Evolutionary conservation across 2,888 invertebrate genomes (phyloP), one percentile per base, ranked within the genome.

Genomic region (Drosophila hamatofila): DNA sequence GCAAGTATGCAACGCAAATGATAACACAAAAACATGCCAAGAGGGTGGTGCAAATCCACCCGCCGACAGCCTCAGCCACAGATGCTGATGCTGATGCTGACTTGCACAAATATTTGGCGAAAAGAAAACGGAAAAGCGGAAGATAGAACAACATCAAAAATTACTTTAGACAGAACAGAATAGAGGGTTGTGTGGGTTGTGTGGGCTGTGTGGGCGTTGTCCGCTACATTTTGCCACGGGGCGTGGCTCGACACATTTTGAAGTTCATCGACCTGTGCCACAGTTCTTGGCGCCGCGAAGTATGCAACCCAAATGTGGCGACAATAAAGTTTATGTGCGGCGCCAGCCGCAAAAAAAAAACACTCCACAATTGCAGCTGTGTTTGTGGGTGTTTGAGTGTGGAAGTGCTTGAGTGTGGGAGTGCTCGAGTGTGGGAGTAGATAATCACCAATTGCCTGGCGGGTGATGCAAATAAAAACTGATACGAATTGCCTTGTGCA

Each of bases 241-340:
- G 64, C 63, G 79, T 75, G 55, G 60, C 58, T 42, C 69, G 69
- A 77, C 64, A 69, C 75, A 83, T 79, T 86, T 86, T 81, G 89
- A 90, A 90, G 86, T 90, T 90, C 86, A 81, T 74, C 90, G 89
- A 86, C 79, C 54, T 72, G 42, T 55, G 80, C 63, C 87, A 68
- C 64, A 64, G 55, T 33, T 62, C 55, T 69, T 71, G 90, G 90
- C 90, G 90, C 87, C 90, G 60, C 71, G 48, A 83, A 88, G 85
- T 83, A 90, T 89, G 90, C 89, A 90, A 82, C 88, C 68, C 70
- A 78, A 86, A 81, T 81, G 85, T 85, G 88, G 88, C 90, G 89
- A 90, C 90, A 89, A 83, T 89, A 89, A 90, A 90, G 77, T 85
- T 88, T 89, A 84, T 83, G 76, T 68, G 48, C 84, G 81, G 81